Conservation (phyloP, 2,888 invertebrate genomes). For the Drosophila pseudotakahashii region DNA sequence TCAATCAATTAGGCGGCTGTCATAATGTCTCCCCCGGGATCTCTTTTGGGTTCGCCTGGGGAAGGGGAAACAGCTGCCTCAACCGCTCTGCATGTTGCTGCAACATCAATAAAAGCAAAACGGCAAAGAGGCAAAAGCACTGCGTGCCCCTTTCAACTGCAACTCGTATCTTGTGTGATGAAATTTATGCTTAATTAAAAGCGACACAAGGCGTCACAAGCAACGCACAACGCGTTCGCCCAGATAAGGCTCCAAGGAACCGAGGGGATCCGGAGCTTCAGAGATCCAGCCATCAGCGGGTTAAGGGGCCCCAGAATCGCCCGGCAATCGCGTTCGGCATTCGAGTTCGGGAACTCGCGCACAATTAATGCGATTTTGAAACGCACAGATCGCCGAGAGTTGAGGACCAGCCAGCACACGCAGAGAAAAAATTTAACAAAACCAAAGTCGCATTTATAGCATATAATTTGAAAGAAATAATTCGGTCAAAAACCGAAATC, state of each 20-base stretch:
- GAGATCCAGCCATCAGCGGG: conserved; percentile 5
- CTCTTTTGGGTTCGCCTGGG: background rate
- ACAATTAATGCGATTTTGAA: conserved; percentile 80
- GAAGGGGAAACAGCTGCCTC: background rate
- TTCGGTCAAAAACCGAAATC: no score
- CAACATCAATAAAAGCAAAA: conserved; percentile 68
- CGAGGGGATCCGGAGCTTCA: background rate
- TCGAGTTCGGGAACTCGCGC: conserved; percentile 27
- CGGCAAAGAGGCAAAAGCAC: background rate
- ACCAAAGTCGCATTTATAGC: no score
- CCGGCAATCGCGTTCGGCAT: conserved; percentile 17
- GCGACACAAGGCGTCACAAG: conserved; percentile 71
- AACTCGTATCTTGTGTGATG: conserved; percentile 80
- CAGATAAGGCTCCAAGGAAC: conserved; percentile 46
- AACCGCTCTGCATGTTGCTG: conserved; percentile 67
- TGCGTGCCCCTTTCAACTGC: conserved; percentile 66
- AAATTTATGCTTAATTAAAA: conserved; percentile 84
- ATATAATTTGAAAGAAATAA: no score
- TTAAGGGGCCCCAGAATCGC: conserved; percentile 30
- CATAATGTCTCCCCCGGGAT: conserved; percentile 53
- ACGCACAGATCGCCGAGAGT: conserved; percentile 71
- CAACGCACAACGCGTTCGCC: conserved; percentile 55
- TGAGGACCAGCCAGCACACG: conserved; percentile 9
- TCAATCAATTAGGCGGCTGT: conserved; percentile 73
- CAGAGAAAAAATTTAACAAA: background rate